phyloP scores from a whole-genome alignment of 1,140 invertebrate genomes.

The Stegodyphus dumicola region DNA sequence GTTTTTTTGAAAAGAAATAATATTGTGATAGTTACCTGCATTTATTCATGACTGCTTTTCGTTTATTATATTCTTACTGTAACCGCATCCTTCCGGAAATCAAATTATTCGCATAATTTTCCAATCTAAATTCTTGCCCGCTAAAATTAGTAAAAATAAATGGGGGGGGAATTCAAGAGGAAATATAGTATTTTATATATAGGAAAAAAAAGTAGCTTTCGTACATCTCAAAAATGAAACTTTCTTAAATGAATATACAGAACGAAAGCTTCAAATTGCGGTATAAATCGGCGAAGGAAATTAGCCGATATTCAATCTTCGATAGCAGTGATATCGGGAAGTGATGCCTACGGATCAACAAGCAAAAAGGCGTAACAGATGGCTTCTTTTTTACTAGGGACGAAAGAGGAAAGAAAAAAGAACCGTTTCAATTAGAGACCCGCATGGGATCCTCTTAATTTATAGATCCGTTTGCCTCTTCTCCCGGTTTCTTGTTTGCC shows the following conservation, averaged over 20 bases:
- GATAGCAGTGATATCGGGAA: neutral
- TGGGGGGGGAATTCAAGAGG: too few species aligned
- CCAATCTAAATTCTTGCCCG: too few species aligned
- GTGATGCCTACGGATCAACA: neutral
- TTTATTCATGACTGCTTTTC: too few species aligned
- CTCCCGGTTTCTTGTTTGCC: conserved; percentile 18
- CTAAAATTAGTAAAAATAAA: too few species aligned
- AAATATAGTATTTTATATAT: neutral
- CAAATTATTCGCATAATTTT: too few species aligned
- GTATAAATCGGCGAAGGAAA: neutral
- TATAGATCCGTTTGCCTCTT: conserved; percentile 4
- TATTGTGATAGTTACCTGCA: too few species aligned
- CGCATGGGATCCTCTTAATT: conserved; percentile 24
- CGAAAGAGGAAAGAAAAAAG: neutral
- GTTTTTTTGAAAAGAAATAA: too few species aligned
- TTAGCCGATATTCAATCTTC: neutral
- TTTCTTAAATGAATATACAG: too few species aligned
- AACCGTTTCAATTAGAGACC: conserved; percentile 10
- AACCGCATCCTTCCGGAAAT: too few species aligned
- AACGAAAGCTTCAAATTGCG: too few species aligned
- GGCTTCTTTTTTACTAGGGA: neutral
- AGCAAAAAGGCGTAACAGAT: conserved; percentile 23
- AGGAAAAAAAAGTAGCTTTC: neutral
- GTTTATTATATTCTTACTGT: too few species aligned
- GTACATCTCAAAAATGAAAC: neutral